Evolutionary conservation across 2,888 invertebrate species (phyloP).

Genomic region (Morpho achilles): DNA sequence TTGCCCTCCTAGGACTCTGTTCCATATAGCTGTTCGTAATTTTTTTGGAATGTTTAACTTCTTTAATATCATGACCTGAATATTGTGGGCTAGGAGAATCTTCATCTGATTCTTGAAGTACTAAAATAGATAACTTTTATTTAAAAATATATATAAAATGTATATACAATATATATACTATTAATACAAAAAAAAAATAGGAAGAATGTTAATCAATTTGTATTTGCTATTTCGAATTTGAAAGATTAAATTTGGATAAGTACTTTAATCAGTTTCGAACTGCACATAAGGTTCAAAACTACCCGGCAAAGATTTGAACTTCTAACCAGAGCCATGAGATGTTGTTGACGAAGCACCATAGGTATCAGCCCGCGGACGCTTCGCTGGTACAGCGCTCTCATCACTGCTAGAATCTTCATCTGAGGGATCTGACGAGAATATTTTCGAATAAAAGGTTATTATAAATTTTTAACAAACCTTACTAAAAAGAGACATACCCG

Average conservation of each 20-base stretch:
- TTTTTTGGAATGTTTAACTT: slow-evolving; percentile 38
- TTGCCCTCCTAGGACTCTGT: slow-evolving; percentile 44
- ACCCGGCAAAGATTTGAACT: not conserved
- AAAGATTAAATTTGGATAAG: no score
- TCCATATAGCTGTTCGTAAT: slow-evolving; percentile 40
- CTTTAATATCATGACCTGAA: slow-evolving; percentile 33
- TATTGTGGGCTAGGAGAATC: slow-evolving; percentile 45
- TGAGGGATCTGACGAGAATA: slow-evolving; percentile 15
- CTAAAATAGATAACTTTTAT: slow-evolving; percentile 30
- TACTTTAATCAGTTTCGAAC: no score
- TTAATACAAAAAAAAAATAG: no score
- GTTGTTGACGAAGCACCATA: slow-evolving; percentile 67
- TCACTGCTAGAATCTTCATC: slow-evolving; percentile 66
- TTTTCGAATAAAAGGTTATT: no score
- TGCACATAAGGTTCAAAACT: no score
- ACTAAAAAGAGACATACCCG: slow-evolving; percentile 33
- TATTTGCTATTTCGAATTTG: no score
- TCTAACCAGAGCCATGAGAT: slow-evolving; percentile 62
- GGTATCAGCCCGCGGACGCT: slow-evolving; percentile 55
- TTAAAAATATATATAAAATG: not conserved
- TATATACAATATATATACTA: no score
- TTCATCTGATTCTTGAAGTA: slow-evolving; percentile 61
- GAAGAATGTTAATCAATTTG: no score
- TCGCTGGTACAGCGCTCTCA: slow-evolving; percentile 50
- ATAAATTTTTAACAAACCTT: not conserved